phyloP scores from a whole-genome alignment of 2,797 vertebrate genomes.

The Chloroceryle amazona region DNA sequence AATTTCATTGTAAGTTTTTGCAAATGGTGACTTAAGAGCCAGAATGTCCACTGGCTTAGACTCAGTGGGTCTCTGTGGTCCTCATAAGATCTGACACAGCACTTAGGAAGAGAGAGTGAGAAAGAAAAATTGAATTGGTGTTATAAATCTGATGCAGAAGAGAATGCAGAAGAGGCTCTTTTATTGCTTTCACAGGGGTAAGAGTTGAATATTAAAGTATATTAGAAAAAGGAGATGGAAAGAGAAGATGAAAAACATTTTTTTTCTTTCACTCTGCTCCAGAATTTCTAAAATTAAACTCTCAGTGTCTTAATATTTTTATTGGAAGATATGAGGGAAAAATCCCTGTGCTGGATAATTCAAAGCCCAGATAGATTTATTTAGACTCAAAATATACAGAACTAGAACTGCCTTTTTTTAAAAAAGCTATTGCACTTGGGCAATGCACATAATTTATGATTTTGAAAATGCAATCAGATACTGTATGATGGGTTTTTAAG shows the following conservation, averaged over 20 bases:
- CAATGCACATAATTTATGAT: not conserved
- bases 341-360: constrained; percentile 30
- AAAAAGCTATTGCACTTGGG: not conserved
- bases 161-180: constrained; percentile 25
- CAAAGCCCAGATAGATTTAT: constrained; percentile 40
- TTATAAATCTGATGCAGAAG: constrained; percentile 26
- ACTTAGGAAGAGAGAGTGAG: not conserved
- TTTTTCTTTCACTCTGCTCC: constrained; percentile 27
- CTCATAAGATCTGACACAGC: not conserved
- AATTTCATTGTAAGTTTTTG: not conserved
- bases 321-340: constrained; percentile 45
- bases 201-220: constrained; percentile 45
- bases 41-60: not conserved
- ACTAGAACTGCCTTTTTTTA: not conserved
- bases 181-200: constrained; percentile 19
- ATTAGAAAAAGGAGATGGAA: constrained; percentile 37
- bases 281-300: constrained; percentile 60
- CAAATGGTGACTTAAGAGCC: not conserved
- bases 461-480: not conserved
- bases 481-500: not conserved
- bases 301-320: constrained; percentile 41
- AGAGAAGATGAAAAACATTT: constrained; percentile 32
- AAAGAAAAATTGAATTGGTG: not conserved
- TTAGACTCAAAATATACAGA: not conserved
- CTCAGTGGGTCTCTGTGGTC: not conserved